Conservation (phyloP, 2,888 invertebrate genomes). For the Cryptophagus acutangulus region DNA sequence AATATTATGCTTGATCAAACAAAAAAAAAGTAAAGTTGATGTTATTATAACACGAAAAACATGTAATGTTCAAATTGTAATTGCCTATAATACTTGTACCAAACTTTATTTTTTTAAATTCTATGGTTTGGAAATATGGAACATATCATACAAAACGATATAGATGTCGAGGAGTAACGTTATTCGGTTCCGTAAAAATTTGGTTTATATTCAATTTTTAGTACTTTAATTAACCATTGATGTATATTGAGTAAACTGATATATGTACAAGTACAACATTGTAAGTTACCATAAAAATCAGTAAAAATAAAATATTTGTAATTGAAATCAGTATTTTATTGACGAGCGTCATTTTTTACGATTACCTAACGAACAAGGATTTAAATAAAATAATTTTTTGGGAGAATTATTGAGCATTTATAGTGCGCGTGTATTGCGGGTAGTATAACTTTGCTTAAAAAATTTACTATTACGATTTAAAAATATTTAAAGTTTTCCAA, state of each 20-base stretch:
- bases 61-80: constrained; percentile 19
- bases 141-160: constrained; percentile 27
- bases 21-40: constrained; percentile 18
- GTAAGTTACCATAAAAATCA: constrained; percentile 40
- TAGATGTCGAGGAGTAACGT: no score
- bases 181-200: constrained; percentile 22
- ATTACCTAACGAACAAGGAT: no score
- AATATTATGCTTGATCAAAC: constrained; percentile 30
- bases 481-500: no score
- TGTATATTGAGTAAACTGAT: constrained; percentile 36
- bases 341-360: neutral
- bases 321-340: constrained; percentile 22
- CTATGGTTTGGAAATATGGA: no score
- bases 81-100: no score
- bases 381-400: no score
- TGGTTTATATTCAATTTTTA: constrained; percentile 7
- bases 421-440: no score
- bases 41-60: constrained; percentile 15
- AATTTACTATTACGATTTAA: no score
- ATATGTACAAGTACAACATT: constrained; percentile 39
- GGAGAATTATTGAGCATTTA: no score
- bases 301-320: constrained; percentile 40
- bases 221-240: constrained; percentile 19
- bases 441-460: no score
- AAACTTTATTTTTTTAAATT: no score